These are phyloP conservation scores for Sylvicapra grimmia DNA, from an alignment of 2,113 vertebrate genomes.

Conservation along the genomic window DNA sequence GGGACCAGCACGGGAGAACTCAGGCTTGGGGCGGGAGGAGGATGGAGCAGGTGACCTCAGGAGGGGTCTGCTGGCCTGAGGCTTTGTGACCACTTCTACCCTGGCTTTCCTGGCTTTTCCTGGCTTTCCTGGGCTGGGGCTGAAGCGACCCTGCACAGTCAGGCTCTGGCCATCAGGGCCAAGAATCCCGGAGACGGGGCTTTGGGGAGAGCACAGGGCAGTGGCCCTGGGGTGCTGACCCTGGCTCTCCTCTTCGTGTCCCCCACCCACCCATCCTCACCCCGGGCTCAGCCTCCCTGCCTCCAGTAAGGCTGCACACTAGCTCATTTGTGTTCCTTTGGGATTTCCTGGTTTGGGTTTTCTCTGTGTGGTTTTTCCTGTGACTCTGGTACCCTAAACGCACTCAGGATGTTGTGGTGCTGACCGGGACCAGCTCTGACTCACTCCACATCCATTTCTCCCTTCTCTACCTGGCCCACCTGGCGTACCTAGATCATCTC, in stretches of 20 bases:
- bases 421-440: background rate
- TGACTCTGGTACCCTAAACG: background rate
- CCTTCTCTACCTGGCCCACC: background rate
- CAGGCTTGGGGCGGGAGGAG: background rate
- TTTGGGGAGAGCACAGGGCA: fast-evolving
- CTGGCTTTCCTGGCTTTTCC: background rate
- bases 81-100: background rate
- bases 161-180: fast-evolving
- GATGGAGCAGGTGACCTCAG: background rate
- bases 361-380: background rate
- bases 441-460: background rate
- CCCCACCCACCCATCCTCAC: background rate
- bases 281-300: background rate
- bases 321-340: background rate
- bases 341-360: background rate
- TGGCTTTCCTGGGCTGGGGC: fast-evolving
- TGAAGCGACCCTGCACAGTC: too few relatives aligned
- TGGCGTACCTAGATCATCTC: background rate
- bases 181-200: background rate
- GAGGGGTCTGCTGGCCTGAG: background rate
- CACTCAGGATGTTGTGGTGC: background rate
- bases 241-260: background rate
- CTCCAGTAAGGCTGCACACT: background rate
- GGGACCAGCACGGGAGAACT: background rate
- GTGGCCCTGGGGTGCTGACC: background rate